Evolutionary conservation across 2,113 vertebrate genomes (phyloP), one percentile per base, ranked within the genome.

Genomic region (Phyllostomus hastatus): DNA sequence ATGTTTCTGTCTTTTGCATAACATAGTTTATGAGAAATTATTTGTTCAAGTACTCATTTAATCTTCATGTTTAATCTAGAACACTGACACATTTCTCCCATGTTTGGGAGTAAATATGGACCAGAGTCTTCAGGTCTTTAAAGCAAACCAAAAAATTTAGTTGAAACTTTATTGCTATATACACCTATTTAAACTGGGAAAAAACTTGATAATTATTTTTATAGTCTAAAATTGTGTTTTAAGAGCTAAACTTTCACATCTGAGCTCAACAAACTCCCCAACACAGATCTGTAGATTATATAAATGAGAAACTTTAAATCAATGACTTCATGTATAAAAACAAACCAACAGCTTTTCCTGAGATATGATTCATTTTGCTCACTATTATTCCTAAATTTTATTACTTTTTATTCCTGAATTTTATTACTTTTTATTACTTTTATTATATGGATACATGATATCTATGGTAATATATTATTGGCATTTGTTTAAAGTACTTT

Each of bases 111-210:
- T 75, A 86, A 97, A 88, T 64, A 95, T n/a, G 70, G 70, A 22
- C 0, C 70, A 59, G 97, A 97, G 57, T 67, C 90, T n/a, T 38
- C 28, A 85, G 72, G 87, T 91, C 88, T 96, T 93, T 92, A 90
- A 97, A 90, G 84, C 88, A 96, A 96, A 96, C 88, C 75, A n/a
- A 80, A 95, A 76, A 98, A 97, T 97, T 97, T 97, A 97, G 96
- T 73, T 97, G 97, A 91, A 93, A 94, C 12, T 59, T 91, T 88
- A 76, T 82, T 57, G 72, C 12, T n/a, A 67, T 17, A 96, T 84
- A 95, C 11, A 80, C 7, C 82, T 54, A 95, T 93, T 70, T 54
- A 93, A 59, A 64, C 54, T 35, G 59, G 84, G 91, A 95, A 72
- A 72, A 95, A 97, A 96, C 16, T n/a, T 97, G 95, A 87, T 64